phyloP scores from a whole-genome alignment of 2,113 vertebrate genomes.

The Microtus richardsoni region DNA sequence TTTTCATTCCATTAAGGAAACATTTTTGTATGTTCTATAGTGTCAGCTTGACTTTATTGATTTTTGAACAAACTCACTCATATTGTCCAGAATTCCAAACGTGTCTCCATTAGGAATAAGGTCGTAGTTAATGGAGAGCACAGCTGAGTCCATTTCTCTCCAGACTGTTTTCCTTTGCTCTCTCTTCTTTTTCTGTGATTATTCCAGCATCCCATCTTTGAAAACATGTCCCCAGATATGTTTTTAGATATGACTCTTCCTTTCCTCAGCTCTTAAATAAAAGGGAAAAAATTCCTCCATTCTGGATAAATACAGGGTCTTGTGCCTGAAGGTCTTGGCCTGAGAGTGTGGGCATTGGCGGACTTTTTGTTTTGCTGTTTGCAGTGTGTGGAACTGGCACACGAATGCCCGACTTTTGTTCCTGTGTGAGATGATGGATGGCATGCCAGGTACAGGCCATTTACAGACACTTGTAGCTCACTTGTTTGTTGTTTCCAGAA shows the following conservation, averaged over 20 bases:
- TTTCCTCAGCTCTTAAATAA: neutral
- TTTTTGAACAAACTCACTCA: slow-evolving; percentile 88
- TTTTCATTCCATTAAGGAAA: slow-evolving; percentile 85
- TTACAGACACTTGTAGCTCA: slow-evolving; percentile 34
- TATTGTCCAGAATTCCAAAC: slow-evolving; percentile 87
- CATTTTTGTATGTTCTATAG: slow-evolving; percentile 84
- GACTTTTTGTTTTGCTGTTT: slow-evolving; percentile 22
- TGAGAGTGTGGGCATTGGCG: neutral
- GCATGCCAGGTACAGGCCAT: neutral
- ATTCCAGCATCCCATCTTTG: neutral
- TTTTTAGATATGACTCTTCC: neutral
- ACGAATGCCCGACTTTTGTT: slow-evolving; percentile 32
- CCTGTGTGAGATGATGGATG: neutral
- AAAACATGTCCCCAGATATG: neutral
- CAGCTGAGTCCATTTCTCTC: slow-evolving; percentile 80
- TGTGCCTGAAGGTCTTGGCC: neutral
- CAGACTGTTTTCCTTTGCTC: neutral
- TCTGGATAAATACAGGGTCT: neutral
- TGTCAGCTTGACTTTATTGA: slow-evolving; percentile 90
- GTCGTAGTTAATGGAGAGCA: slow-evolving; percentile 85
- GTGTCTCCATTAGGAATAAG: slow-evolving; percentile 86
- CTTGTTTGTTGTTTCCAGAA: slow-evolving; percentile 35
- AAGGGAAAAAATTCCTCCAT: neutral
- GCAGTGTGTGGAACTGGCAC: slow-evolving; percentile 10
- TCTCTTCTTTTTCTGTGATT: neutral